Conservation (phyloP, 2,797 vertebrate genomes). For the Microctenopoma stevenorrisi region DNA sequence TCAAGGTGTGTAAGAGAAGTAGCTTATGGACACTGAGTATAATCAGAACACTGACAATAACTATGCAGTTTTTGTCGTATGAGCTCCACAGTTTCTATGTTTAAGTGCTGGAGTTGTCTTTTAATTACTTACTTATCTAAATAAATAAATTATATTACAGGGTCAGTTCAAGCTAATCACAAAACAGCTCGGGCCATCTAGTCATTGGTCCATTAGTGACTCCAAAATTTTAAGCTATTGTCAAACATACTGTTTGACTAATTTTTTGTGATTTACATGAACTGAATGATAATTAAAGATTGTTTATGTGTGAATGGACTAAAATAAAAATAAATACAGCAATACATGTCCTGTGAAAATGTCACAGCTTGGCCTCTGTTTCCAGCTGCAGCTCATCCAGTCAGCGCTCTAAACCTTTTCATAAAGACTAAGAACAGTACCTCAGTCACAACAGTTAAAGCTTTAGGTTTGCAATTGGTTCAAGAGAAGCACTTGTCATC, state of each 20-base stretch:
- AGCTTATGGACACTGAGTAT: not conserved
- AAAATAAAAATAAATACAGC: not conserved
- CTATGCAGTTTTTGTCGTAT: not conserved
- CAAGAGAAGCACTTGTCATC: slow-evolving; percentile 56
- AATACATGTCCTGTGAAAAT: not conserved
- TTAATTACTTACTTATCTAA: slow-evolving; percentile 25
- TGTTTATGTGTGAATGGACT: not conserved
- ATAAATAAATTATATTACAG: slow-evolving; percentile 45
- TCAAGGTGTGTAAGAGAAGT: not conserved
- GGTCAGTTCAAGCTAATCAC: slow-evolving; percentile 24
- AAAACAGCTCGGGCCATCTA: not conserved
- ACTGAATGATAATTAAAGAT: slow-evolving; percentile 7
- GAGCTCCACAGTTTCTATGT: not conserved
- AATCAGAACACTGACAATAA: slow-evolving; percentile 1
- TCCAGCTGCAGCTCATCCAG: slow-evolving; percentile 10
- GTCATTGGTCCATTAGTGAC: not conserved
- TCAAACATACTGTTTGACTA: no score
- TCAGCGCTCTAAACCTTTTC: slow-evolving; percentile 26
- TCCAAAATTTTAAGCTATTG: no score
- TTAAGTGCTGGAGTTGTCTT: slow-evolving; percentile 15
- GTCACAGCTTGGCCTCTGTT: slow-evolving; percentile 32
- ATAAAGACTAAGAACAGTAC: slow-evolving; percentile 35
- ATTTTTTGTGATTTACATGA: slow-evolving; percentile 17
- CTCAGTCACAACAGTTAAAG: slow-evolving; percentile 75
- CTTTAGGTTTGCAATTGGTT: slow-evolving; percentile 68